phyloP scores from a whole-genome alignment of 2,888 invertebrate species.

The Callinectes sapidus region DNA sequence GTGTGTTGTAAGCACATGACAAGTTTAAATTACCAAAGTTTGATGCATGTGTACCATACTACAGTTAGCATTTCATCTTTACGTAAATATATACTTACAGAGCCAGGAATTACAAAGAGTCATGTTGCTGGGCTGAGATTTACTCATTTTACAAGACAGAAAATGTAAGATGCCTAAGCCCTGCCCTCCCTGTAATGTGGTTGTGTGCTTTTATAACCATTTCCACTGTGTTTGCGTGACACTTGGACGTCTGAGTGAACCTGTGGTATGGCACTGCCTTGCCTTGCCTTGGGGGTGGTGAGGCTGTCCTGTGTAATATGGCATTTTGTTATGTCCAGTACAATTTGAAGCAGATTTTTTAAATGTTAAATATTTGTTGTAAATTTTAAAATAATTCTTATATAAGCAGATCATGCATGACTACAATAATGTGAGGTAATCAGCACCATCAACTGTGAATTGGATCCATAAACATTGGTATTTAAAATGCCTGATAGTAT shows the following conservation, averaged over 20 bases:
- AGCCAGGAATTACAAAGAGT: neutral
- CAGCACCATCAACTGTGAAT: neutral
- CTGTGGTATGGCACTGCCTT: neutral
- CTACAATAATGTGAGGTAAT: neutral
- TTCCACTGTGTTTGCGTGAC: neutral
- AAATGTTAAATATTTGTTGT: neutral
- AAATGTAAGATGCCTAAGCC: neutral
- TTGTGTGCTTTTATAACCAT: conserved; percentile 16
- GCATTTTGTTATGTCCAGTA: conserved; percentile 15
- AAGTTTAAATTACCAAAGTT: neutral
- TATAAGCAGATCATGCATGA: neutral
- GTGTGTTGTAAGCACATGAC: neutral
- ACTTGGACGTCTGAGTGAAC: neutral
- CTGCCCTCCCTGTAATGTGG: conserved; percentile 31
- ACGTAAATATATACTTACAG: neutral
- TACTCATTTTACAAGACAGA: conserved; percentile 6
- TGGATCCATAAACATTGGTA: neutral
- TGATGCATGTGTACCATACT: neutral
- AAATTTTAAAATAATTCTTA: neutral
- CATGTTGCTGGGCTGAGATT: neutral
- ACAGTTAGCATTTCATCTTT: neutral
- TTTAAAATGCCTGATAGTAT: neutral
- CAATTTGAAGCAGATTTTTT: neutral
- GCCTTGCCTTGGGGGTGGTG: conserved; percentile 11
- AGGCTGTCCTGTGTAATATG: conserved; percentile 1